These are phyloP conservation scores for Carassius carassius DNA, from an alignment of 2,113 vertebrate species.

Conservation along the genomic window DNA sequence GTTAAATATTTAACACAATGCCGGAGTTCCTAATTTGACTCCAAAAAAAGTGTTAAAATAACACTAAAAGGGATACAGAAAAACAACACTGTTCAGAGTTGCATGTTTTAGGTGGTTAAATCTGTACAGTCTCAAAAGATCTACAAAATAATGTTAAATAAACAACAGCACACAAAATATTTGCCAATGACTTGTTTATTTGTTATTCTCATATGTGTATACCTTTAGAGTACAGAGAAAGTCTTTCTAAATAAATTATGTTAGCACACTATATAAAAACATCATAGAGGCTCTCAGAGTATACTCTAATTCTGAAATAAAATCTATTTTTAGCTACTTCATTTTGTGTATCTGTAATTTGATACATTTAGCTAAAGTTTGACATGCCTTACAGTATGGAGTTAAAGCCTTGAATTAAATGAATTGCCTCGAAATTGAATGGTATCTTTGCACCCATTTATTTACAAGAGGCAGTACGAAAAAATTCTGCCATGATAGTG, in stretches of 20 bases:
- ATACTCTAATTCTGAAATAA: background rate
- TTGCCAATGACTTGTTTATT: too few relatives aligned
- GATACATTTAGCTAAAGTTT: background rate
- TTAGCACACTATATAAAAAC: background rate
- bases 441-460: background rate
- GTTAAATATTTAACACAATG: too few relatives aligned
- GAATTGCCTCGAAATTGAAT: background rate
- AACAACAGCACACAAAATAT: too few relatives aligned
- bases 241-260: background rate
- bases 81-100: too few relatives aligned
- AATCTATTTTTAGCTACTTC: background rate
- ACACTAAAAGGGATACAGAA: too few relatives aligned
- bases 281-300: background rate
- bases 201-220: too few relatives aligned
- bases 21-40: too few relatives aligned
- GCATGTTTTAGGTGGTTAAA: too few relatives aligned
- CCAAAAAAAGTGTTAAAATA: too few relatives aligned
- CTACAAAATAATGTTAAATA: too few relatives aligned
- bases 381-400: background rate
- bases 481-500: background rate
- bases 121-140: too few relatives aligned
- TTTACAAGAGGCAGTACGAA: too few relatives aligned
- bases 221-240: background rate
- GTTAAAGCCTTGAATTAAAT: background rate
- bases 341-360: background rate